phyloP scores from a whole-genome alignment of 2,797 vertebrate genomes.

The Molothrus ater region DNA sequence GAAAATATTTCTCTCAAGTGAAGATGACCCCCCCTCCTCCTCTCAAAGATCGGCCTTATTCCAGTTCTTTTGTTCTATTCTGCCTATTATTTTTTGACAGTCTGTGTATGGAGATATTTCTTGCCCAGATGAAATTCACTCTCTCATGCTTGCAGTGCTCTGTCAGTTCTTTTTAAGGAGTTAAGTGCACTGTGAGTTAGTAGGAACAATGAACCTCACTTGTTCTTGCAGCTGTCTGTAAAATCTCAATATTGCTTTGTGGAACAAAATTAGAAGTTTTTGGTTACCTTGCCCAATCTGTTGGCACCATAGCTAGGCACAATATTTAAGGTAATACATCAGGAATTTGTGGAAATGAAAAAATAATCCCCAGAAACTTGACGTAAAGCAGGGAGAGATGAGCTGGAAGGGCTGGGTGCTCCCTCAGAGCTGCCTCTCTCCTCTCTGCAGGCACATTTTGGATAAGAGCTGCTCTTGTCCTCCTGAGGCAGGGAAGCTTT shows the following conservation, averaged over 20 bases:
- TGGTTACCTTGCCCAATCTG: background rate
- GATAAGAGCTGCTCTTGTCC: background rate
- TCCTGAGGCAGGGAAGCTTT: background rate
- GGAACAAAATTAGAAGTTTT: background rate
- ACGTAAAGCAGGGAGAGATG: background rate
- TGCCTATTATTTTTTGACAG: constrained; percentile 60
- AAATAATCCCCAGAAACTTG: background rate
- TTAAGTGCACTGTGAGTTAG: constrained; percentile 57
- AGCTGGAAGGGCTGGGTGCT: background rate
- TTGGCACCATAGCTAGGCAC: background rate
- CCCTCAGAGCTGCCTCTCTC: background rate
- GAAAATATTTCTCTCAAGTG: constrained; percentile 5
- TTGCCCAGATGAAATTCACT: constrained; percentile 69
- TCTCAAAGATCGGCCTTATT: background rate
- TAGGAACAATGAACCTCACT: constrained; percentile 20
- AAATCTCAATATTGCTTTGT: constrained; percentile 22
- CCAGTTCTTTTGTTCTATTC: constrained; percentile 38
- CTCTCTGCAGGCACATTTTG: background rate
- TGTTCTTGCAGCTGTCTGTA: constrained; percentile 1
- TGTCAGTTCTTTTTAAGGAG: constrained; percentile 56
- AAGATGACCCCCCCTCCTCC: background rate
- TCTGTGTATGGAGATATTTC: constrained; percentile 65
- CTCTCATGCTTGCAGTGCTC: constrained; percentile 35
- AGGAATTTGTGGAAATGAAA: background rate
- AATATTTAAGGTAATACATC: background rate